These are phyloP conservation scores for Acrossocheilus wenchowensis DNA, from an alignment of 2,797 vertebrate species.

Conservation along the genomic window DNA sequence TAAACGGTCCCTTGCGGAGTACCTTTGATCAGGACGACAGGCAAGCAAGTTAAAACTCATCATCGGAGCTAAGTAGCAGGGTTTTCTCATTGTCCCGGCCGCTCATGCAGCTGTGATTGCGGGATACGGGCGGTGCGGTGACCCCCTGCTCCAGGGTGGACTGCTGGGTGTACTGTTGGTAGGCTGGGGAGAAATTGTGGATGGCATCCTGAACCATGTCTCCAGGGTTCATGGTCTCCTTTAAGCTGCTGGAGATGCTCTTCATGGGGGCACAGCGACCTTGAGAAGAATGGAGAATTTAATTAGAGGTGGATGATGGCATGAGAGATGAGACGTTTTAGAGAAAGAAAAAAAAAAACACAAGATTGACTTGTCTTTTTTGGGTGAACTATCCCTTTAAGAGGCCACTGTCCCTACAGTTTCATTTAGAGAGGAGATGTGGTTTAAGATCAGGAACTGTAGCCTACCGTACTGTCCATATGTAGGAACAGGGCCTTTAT, in stretches of 20 bases:
- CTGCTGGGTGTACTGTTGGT: slow-evolving; percentile 99
- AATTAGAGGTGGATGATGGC: slow-evolving; percentile 16
- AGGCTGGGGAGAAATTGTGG: slow-evolving; percentile 98
- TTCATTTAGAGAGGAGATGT: not conserved
- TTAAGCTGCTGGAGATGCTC: slow-evolving; percentile 99
- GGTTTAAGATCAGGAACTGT: slow-evolving; percentile 28
- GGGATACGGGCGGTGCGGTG: slow-evolving; percentile 74
- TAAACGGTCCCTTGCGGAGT: slow-evolving; percentile 27
- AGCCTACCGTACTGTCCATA: slow-evolving; percentile 81
- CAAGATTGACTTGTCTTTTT: not conserved
- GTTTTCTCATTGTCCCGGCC: slow-evolving; percentile 93
- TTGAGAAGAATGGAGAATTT: slow-evolving; percentile 60
- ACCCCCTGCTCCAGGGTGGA: slow-evolving; percentile 88
- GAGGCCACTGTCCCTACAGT: not conserved
- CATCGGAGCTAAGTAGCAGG: slow-evolving; percentile 94
- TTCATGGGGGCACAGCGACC: slow-evolving; percentile 97
- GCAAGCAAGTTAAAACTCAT: slow-evolving; percentile 85
- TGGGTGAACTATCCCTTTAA: slow-evolving; percentile 16
- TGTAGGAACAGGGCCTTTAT: slow-evolving; percentile 74
- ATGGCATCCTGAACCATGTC: slow-evolving; percentile 99
- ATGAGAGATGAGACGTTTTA: not conserved
- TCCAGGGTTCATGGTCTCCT: slow-evolving; percentile 97
- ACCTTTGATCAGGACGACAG: not conserved
- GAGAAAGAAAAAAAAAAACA: not conserved
- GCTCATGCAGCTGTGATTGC: slow-evolving; percentile 76